Conservation (phyloP, 2,888 invertebrate species). For the Morpho deidamia region DNA sequence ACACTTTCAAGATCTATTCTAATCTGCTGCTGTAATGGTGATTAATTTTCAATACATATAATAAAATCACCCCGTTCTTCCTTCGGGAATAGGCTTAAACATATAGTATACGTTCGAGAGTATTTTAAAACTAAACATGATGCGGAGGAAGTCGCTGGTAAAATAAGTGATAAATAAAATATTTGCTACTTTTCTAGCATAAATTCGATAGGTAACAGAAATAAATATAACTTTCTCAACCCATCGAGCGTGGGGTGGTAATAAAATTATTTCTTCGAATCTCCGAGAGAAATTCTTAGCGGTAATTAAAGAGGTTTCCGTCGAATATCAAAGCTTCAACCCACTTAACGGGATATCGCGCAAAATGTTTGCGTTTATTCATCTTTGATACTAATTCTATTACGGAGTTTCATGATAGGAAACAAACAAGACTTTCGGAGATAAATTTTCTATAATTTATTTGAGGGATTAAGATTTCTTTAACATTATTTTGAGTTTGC, state of each 20-base stretch:
- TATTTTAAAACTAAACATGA: too few relatives aligned
- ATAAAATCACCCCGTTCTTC: too few relatives aligned
- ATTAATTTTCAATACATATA: too few relatives aligned
- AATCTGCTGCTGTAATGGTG: too few relatives aligned
- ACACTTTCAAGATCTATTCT: too few relatives aligned
- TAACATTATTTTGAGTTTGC: too few relatives aligned
- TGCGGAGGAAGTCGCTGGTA: too few relatives aligned
- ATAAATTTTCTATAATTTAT: conserved; percentile 11
- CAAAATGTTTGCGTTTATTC: conserved; percentile 32
- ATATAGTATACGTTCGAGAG: too few relatives aligned
- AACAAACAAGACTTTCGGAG: conserved; percentile 19
- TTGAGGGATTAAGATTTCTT: background rate
- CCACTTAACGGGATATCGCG: conserved; percentile 39
- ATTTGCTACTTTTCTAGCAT: too few relatives aligned
- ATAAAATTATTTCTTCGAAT: conserved; percentile 6
- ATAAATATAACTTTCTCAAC: background rate
- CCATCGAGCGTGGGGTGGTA: conserved; percentile 1
- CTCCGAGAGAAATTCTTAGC: conserved; percentile 1
- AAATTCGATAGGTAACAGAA: too few relatives aligned
- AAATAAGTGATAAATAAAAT: too few relatives aligned
- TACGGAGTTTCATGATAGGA: conserved; percentile 21
- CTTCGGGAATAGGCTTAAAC: too few relatives aligned
- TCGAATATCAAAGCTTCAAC: conserved; percentile 41
- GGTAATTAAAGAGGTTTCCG: conserved; percentile 39
- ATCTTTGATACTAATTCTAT: conserved; percentile 36